These are phyloP conservation scores for Ophioninae sp. DNA, from an alignment of 2,888 invertebrate species.

Conservation along the genomic window DNA sequence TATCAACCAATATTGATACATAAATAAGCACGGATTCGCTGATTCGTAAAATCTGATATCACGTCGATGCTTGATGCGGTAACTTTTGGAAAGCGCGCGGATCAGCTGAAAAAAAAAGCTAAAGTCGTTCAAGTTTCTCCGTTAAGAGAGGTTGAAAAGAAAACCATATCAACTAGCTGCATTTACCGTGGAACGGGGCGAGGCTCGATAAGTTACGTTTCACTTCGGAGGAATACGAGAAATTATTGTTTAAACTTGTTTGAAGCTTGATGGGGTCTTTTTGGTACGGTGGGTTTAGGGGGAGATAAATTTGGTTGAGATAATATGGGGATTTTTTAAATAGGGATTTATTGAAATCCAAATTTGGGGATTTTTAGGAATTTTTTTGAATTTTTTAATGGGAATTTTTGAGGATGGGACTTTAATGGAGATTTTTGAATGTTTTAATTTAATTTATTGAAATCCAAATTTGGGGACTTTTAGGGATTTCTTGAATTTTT, in stretches of 20 bases:
- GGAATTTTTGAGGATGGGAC: no score
- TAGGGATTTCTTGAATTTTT: no score
- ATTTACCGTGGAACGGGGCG: constrained; percentile 52
- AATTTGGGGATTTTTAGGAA: no score
- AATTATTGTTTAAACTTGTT: not conserved
- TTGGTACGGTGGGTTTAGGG: no score
- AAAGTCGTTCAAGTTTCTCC: constrained; percentile 43
- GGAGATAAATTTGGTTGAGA: no score
- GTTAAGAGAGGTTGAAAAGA: constrained; percentile 27
- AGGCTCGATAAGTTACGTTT: constrained; percentile 52
- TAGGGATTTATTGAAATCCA: no score
- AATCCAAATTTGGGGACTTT: no score
- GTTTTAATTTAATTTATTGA: no score
- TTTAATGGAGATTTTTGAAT: no score
- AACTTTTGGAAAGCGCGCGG: constrained; percentile 12
- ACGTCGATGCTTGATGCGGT: constrained; percentile 36
- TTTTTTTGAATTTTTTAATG: no score
- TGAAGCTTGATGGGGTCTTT: no score
- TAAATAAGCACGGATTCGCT: constrained; percentile 67
- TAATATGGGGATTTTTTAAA: no score
- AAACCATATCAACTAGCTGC: constrained; percentile 65
- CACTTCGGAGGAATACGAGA: constrained; percentile 18
- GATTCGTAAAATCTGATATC: constrained; percentile 62
- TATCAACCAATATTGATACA: constrained; percentile 61
- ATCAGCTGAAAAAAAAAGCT: constrained; percentile 20